Evolutionary conservation across 1,140 invertebrate species (phyloP), one percentile per base, ranked within the genome.

Genomic region (Zophobas morio): DNA sequence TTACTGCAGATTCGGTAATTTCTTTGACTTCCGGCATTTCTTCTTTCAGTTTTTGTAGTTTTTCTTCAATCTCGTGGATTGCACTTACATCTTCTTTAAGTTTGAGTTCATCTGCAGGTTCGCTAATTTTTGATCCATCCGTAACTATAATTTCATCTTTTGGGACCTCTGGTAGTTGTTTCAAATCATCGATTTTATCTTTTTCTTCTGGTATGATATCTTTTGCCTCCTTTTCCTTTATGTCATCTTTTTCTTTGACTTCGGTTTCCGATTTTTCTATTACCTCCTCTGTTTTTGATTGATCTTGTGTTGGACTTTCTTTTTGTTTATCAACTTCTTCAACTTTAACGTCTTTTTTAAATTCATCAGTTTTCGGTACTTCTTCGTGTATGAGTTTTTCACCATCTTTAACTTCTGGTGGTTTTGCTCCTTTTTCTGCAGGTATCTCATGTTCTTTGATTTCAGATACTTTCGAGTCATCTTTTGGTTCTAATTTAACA

Each of bases 261-360:
- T 72, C 60, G 8, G n/a, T 54, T 63, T 57, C 75, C 0, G 81
- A 81, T 76, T 86, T 85, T 35, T 84, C 84, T 8, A 42, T n/a
- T 33, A 79, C 80, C 51, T 71, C 63, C 37, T 6, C 8, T 5
- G 35, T 54, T n/a, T 73, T 53, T 46, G n/a, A 35, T 46, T 37
- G 42, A 37, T 72, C 75, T 42, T 70, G 20, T 36, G 32, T 40
- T 35, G 47, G 6, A 34, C 37, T 33, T 35, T 78, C 72, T 57
- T 51, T 53, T 56, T 33, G n/a, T 40, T 74, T 47, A 1, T 1
- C 75, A 20, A 53, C 73, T 36, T 66, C 32, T 5, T 70, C 32
- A 56, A 1, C 34, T 8, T 32, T 33, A 1, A 72, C 78, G 46
- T 78, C 79, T 32, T 76, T 70, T 60, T 82, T 72, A 6, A 74